phyloP scores from a whole-genome alignment of 2,888 invertebrate genomes.

The Napeogenes sylphis region DNA sequence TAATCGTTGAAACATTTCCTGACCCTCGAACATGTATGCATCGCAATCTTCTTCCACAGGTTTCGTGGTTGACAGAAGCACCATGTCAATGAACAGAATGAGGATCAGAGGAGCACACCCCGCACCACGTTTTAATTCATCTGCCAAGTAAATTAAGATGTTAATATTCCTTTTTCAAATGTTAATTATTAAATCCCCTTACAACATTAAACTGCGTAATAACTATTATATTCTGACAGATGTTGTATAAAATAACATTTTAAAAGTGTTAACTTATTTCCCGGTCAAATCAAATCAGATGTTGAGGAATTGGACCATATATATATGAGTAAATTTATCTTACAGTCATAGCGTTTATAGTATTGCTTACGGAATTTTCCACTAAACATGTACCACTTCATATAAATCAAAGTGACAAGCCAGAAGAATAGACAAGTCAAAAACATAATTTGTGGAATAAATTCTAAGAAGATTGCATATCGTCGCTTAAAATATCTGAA shows the following conservation, averaged over 20 bases:
- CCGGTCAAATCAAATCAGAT: too few species aligned
- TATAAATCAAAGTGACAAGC: slow-evolving; percentile 89
- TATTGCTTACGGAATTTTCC: slow-evolving; percentile 43
- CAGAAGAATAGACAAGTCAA: slow-evolving; percentile 91
- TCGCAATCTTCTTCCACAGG: slow-evolving; percentile 59
- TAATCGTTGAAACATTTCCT: slow-evolving; percentile 75
- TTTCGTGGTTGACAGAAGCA: slow-evolving; percentile 64
- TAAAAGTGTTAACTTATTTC: too few species aligned
- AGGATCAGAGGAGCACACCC: slow-evolving; percentile 85
- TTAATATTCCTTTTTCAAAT: background rate
- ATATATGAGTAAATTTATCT: slow-evolving; percentile 1
- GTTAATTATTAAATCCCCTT: background rate
- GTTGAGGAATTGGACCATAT: background rate
- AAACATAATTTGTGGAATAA: slow-evolving; percentile 94
- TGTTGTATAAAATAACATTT: too few species aligned
- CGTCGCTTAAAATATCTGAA: slow-evolving; percentile 79
- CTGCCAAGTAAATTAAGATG: slow-evolving; percentile 33
- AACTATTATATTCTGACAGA: too few species aligned
- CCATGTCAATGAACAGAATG: slow-evolving; percentile 88
- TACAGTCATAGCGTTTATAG: background rate
- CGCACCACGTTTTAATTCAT: slow-evolving; percentile 41
- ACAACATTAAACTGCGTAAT: too few species aligned
- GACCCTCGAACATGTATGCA: slow-evolving; percentile 76
- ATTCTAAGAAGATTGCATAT: slow-evolving; percentile 84
- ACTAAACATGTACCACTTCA: slow-evolving; percentile 87